These are phyloP conservation scores for Hirtodrosophila histrioides DNA, from an alignment of 2,888 invertebrate genomes.

Conservation along the genomic window DNA sequence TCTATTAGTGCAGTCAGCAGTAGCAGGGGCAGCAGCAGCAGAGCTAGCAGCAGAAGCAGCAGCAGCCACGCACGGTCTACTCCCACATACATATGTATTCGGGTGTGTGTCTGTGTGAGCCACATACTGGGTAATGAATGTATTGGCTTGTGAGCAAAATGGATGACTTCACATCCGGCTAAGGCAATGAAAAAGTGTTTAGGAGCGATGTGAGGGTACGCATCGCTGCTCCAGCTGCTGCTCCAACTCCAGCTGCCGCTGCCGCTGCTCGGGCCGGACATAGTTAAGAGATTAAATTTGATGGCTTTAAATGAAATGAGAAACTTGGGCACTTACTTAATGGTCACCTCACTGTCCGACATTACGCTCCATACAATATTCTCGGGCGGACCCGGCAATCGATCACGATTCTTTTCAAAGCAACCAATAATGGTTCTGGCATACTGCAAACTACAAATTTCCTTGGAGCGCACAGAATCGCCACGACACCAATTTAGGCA, in stretches of 20 bases:
- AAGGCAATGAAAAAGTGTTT: conserved; percentile 54
- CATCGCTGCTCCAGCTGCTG: background rate
- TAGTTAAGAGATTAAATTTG: conserved; percentile 55
- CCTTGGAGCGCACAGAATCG: conserved; percentile 87
- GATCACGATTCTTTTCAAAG: conserved; percentile 91
- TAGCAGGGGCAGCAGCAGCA: conserved; percentile 13
- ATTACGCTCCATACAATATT: conserved; percentile 87
- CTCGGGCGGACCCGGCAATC: conserved; percentile 92
- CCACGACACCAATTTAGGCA: conserved; percentile 95
- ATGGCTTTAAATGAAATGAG: conserved; percentile 41
- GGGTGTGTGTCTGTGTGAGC: background rate
- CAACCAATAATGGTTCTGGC: conserved; percentile 91
- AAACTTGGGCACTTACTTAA: conserved; percentile 82
- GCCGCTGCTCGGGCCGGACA: conserved; percentile 12
- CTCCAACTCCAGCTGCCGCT: conserved; percentile 17
- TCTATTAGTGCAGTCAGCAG: conserved; percentile 69
- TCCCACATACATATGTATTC: conserved; percentile 1
- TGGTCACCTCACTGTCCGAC: conserved; percentile 86
- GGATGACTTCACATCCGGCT: conserved; percentile 71
- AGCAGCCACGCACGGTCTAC: conserved; percentile 25
- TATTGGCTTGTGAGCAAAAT: conserved; percentile 70
- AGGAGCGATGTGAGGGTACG: conserved; percentile 33
- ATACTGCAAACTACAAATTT: conserved; percentile 89
- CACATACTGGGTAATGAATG: conserved; percentile 63
- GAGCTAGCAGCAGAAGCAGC: background rate